Evolutionary conservation across 2,113 vertebrate species (phyloP), one percentile per base, ranked within the genome.

Genomic region (Chaetops frenatus): DNA sequence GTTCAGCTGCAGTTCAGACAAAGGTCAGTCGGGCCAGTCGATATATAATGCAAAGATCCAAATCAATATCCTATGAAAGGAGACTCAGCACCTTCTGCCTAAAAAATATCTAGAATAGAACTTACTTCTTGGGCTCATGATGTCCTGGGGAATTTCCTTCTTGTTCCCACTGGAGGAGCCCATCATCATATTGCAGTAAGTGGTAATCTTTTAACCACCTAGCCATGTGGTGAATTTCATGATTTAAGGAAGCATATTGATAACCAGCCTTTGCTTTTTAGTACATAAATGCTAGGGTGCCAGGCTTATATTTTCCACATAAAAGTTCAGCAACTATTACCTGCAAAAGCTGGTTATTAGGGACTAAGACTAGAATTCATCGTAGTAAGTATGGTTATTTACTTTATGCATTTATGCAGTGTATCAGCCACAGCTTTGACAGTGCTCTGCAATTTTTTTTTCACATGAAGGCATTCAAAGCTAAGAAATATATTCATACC

Each of bases 371-470:
- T 96, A 91, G 93, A 97, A 97, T 97, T 97, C 94, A 86, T 96
- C 88, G 51, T 81, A 62, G 72, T 96, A 96, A 96, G 88, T 96
- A 97, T 92, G 94, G 95, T 96, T 97, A 97, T 97, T 97, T 97
- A 92, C 86, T 97, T 94, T 92, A 96, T 94, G 82, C 94, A 97
- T 97, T 97, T 97, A 96, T 96, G 94, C 94, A 91, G 94, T 95
- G 77, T 97, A 96, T 96, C 96, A 97, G 96, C 93, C 88, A 93
- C 96, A 96, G 95, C 93, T 95, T 95, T 97, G 97, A 95, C 95
- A 96, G 96, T 93, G 80, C 94, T 94, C 74, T 97, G 93, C 94
- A 90, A 92, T 97, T 97, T 97, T 95, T 94, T 96, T 97, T 97
- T 95, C 81, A 86, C 31, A 16, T 22, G 2, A 95, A 96, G 66